Evolutionary conservation across 2,797 vertebrate genomes (phyloP).

Genomic region (Buphagus erythrorhynchus): DNA sequence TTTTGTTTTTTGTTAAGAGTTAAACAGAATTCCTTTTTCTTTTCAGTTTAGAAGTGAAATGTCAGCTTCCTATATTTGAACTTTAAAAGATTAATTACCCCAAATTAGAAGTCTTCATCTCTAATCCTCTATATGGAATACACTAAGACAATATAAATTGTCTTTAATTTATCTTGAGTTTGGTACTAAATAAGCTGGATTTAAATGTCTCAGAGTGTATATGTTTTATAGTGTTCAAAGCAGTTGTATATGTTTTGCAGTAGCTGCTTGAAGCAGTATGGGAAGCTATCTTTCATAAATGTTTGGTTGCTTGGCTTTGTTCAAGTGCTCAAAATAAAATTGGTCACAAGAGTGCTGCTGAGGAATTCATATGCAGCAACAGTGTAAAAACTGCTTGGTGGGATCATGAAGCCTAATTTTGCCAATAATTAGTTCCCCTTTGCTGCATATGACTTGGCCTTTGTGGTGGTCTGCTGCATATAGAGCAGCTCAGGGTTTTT

Average conservation of each 20-base stretch:
- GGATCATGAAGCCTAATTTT: background rate
- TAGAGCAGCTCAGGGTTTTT: background rate
- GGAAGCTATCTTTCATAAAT: background rate
- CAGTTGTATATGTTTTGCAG: background rate
- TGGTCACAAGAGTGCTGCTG: background rate
- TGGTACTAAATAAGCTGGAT: background rate
- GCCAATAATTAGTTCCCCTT: background rate
- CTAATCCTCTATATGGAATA: background rate
- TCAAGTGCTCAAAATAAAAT: background rate
- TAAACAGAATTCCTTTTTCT: background rate
- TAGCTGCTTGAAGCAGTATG: background rate
- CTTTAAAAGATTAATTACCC: background rate
- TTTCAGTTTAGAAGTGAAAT: background rate
- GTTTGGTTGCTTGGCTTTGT: background rate
- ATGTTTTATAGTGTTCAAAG: background rate
- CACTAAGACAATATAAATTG: background rate
- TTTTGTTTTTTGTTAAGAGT: background rate
- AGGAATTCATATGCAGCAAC: background rate
- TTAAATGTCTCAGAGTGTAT: background rate
- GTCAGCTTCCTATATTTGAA: background rate
- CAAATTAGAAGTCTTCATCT: background rate
- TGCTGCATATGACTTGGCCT: background rate
- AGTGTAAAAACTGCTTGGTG: background rate
- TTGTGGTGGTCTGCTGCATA: background rate
- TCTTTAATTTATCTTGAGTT: background rate